Evolutionary conservation across 2,797 vertebrate genomes (phyloP).

Genomic region (Linurgus olivaceus): DNA sequence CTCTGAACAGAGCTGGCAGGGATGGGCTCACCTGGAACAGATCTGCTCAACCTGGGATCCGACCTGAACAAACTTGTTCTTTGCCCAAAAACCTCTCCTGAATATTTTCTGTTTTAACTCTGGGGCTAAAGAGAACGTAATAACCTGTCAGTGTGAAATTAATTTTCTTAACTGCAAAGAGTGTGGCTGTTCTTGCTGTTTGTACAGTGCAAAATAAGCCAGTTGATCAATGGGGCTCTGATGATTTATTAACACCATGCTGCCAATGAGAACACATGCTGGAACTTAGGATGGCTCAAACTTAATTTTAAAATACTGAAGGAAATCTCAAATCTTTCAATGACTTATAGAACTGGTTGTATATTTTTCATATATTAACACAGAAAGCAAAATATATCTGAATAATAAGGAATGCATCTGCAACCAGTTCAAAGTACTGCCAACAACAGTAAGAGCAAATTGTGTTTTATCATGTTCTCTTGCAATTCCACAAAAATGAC

Average conservation of each 20-base stretch:
- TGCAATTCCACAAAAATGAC: background rate
- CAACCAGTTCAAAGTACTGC: background rate
- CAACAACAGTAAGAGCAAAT: background rate
- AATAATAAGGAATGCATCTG: background rate
- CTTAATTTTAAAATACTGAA: background rate
- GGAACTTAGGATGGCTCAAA: background rate
- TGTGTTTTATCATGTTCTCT: background rate
- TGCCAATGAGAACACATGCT: background rate
- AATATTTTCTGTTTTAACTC: background rate
- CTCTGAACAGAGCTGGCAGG: background rate
- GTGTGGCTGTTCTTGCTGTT: background rate
- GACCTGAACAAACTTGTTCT: background rate
- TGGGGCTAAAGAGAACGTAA: background rate
- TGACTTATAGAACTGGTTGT: background rate
- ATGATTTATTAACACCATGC: constrained; percentile 33
- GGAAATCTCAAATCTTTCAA: background rate
- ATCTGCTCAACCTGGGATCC: background rate
- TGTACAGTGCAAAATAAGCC: constrained; percentile 17
- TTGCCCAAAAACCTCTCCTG: background rate
- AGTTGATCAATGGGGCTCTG: constrained; percentile 18
- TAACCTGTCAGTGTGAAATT: background rate
- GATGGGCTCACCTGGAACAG: background rate
- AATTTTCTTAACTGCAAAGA: background rate
- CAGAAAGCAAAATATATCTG: background rate
- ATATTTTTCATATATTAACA: background rate